Percentiles rank a stretch among this genome's conserved stretches.
These are phyloP conservation scores for Bos javanicus DNA, from an alignment of 2,113 vertebrate genomes.

Conservation along the genomic window DNA sequence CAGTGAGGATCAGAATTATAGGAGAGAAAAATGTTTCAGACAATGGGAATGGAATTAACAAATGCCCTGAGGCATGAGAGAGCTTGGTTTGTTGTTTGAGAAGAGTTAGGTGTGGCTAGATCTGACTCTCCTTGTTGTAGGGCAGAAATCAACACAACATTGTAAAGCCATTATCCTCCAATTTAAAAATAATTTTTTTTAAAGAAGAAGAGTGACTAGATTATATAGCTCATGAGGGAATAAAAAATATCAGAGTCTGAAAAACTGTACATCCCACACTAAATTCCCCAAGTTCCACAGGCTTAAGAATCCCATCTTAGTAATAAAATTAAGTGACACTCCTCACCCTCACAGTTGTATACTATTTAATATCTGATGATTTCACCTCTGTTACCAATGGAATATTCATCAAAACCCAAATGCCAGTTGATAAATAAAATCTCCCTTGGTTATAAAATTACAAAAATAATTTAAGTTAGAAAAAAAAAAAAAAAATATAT, in stretches of 20 bases:
- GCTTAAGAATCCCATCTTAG: not conserved
- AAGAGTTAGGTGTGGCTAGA: not conserved
- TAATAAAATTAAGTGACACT: not conserved
- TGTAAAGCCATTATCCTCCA: not conserved
- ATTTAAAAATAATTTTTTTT: not conserved
- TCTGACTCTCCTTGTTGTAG: not conserved
- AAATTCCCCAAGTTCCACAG: not conserved
- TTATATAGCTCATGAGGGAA: not conserved
- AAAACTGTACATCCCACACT: not conserved
- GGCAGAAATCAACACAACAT: not conserved
- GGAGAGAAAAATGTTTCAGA: not conserved
- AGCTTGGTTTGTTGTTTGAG: not conserved
- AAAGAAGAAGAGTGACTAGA: not conserved
- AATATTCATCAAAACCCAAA: not conserved
- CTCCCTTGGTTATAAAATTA: not conserved
- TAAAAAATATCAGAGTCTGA: not conserved
- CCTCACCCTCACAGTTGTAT: not conserved
- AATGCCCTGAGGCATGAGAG: not conserved
- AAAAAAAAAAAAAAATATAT: not conserved
- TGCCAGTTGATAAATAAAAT: not conserved
- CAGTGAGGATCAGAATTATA: not conserved
- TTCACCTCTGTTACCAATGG: not conserved
- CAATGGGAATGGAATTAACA: not conserved
- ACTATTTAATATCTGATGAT: not conserved
- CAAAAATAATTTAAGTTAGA: conserved; percentile 21